These are phyloP conservation scores for Nothura maculosa DNA, from an alignment of 2,797 vertebrate species.

Conservation along the genomic window DNA sequence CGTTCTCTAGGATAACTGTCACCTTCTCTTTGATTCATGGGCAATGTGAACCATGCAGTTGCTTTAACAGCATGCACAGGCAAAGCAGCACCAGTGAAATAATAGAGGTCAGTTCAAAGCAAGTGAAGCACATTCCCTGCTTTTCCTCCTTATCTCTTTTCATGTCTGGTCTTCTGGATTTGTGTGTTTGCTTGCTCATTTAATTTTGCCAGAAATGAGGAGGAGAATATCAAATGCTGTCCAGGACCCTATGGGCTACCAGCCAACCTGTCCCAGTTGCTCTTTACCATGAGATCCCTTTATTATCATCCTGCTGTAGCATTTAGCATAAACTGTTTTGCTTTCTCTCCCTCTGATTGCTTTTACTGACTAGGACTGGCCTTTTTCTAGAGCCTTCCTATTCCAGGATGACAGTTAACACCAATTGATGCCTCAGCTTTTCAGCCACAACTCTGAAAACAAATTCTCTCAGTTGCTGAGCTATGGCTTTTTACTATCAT, in stretches of 20 bases:
- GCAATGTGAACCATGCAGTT: fast-evolving
- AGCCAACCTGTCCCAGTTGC: neutral
- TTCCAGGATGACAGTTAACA: neutral
- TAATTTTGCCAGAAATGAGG: neutral
- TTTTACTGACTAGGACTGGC: neutral
- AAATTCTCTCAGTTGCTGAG: neutral
- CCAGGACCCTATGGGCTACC: neutral
- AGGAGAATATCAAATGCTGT: neutral
- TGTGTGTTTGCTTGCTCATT: neutral
- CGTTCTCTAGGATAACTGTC: neutral
- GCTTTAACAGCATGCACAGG: neutral
- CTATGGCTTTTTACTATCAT: neutral
- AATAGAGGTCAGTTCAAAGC: fast-evolving
- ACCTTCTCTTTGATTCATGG: too few species aligned
- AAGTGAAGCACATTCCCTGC: fast-evolving
- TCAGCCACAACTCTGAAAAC: neutral
- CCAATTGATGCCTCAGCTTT: neutral
- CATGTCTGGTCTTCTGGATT: neutral
- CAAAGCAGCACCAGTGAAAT: neutral
- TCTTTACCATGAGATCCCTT: neutral
- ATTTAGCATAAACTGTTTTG: neutral
- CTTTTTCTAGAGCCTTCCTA: neutral
- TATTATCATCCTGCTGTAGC: neutral
- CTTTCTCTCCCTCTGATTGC: neutral
- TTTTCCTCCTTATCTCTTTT: neutral